Conservation (phyloP, 2,888 invertebrate genomes). For the Tipula unca region DNA sequence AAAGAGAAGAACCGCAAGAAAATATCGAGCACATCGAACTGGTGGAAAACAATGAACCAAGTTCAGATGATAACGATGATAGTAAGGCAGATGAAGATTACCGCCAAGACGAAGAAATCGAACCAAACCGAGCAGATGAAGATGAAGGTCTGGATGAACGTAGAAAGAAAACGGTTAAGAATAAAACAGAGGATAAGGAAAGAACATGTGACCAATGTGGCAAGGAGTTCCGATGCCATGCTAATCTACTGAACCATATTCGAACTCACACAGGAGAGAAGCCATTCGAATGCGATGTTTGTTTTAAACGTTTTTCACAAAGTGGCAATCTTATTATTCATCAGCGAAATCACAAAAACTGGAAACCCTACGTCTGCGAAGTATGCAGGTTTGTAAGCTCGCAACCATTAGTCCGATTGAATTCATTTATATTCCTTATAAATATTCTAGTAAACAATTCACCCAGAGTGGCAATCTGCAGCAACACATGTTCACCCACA, state of each 20-base stretch:
- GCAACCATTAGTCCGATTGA: neutral
- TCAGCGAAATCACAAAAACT: neutral
- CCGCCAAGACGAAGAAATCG: neutral
- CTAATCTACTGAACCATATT: neutral
- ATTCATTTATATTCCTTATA: neutral
- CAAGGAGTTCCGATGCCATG: neutral
- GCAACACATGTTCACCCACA: neutral
- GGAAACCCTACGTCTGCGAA: neutral
- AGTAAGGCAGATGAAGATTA: neutral
- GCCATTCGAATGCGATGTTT: conserved; percentile 8
- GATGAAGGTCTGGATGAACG: neutral
- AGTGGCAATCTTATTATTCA: neutral
- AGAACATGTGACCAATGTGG: neutral
- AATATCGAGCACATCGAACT: neutral
- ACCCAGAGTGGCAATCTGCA: neutral
- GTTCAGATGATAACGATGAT: neutral
- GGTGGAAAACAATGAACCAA: neutral
- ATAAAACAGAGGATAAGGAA: neutral
- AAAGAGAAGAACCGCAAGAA: neutral
- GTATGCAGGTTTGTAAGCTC: neutral
- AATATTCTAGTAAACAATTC: conserved; percentile 14
- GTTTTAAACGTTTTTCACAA: conserved; percentile 8
- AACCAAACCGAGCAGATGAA: neutral
- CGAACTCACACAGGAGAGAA: conserved; percentile 15
- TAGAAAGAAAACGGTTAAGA: neutral